Evolutionary conservation across 2,113 vertebrate genomes (phyloP), one percentile per base, ranked within the genome.

Genomic region (Barnardius zonarius): DNA sequence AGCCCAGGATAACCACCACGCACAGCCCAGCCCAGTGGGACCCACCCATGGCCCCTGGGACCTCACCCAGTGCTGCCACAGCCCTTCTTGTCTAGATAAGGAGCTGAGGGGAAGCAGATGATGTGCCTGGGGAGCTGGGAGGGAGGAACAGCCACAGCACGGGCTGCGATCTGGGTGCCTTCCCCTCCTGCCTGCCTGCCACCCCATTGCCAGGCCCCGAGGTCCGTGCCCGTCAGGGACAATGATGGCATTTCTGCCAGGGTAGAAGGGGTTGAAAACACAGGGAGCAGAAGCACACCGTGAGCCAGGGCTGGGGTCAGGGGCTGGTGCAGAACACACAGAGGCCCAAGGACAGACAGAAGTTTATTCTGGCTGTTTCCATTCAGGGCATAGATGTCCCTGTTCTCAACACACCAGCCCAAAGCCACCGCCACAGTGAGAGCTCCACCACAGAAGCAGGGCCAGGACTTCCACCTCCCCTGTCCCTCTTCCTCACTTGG

Each of bases 281-380:
- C 0, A 4, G 23, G 12, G 55, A 39, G 81, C 81, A 84, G 55
- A 41, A 52, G 48, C n/a, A 46, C 0, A 2, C 52, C 3, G 7
- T 20, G 61, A 64, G 10, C 16, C 48, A 82, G 30, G 55, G 31
- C 5, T 15, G 33, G 28, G 68, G 46, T 66, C 66, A 49, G 27
- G 10, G 39, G 61, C 74, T 51, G 74, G 59, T 24, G 90, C 39
- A 93, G 78, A 88, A 69, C 16, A 97, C 72, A 88, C 85, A 57
- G 37, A 93, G 75, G 79, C 73, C 86, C 41, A 2, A 83, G 76
- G 30, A 86, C 55, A 35, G 76, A 70, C 55, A 86, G 25, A 54
- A 83, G 86, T 97, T 97, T 95, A 97, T 94, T 97, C 73, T 67
- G 66, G 79, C 83, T 64, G 43, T 57, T 86, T 72, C 86, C 2